These are phyloP conservation scores for Petrolisthes cinctipes DNA, from an alignment of 2,888 invertebrate species.

Conservation along the genomic window DNA sequence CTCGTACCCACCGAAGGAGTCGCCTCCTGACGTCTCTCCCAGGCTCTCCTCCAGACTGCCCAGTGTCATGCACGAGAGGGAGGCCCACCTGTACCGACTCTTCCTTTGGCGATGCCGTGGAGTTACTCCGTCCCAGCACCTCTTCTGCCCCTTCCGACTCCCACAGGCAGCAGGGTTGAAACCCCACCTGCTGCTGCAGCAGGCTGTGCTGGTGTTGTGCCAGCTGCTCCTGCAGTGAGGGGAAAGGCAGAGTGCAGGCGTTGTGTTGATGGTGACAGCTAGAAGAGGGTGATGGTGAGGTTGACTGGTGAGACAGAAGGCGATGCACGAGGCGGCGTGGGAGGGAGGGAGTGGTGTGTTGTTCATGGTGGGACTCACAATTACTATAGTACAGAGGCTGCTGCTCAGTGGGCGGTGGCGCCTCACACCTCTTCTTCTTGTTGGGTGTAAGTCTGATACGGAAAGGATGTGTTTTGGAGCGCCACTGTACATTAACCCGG, in stretches of 20 bases:
- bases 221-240: slow-evolving; percentile 20
- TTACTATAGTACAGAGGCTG: slow-evolving; percentile 52
- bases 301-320: slow-evolving; percentile 22
- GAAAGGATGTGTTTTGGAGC: slow-evolving; percentile 44
- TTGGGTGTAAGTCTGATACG: slow-evolving; percentile 43
- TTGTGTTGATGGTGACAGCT: neutral
- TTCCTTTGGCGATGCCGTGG: slow-evolving; percentile 44
- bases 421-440: slow-evolving; percentile 82
- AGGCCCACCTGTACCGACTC: slow-evolving; percentile 63
- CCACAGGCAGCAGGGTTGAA: slow-evolving; percentile 35
- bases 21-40: slow-evolving; percentile 55
- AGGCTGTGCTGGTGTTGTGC: slow-evolving; percentile 4
- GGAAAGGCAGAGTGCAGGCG: neutral
- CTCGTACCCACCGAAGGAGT: slow-evolving; percentile 62
- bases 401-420: slow-evolving; percentile 71
- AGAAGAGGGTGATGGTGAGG: neutral
- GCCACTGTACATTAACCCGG: slow-evolving; percentile 52
- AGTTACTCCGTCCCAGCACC: slow-evolving; percentile 37
- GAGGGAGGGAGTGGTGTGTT: slow-evolving; percentile 19
- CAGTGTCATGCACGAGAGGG: slow-evolving; percentile 56
- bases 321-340: slow-evolving; percentile 49
- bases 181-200: slow-evolving; percentile 36
- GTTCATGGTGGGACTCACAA: slow-evolving; percentile 1
- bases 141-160: slow-evolving; percentile 33
- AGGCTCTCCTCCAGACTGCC: slow-evolving; percentile 47